These are phyloP conservation scores for Tricholaema leucomelas DNA, from an alignment of 2,113 vertebrate species.

Conservation along the genomic window DNA sequence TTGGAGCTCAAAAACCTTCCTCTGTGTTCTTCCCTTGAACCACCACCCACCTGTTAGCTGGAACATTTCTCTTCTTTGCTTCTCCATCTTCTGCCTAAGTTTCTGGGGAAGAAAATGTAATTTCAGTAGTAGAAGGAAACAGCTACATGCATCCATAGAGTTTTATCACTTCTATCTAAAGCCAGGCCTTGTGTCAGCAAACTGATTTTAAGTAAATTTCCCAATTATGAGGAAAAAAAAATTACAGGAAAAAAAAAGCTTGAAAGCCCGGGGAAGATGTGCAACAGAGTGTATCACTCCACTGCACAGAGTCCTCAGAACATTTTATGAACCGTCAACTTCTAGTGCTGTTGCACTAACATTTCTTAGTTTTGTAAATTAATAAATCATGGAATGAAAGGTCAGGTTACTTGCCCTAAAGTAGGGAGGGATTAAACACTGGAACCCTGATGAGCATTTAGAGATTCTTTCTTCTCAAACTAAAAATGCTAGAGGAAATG, in stretches of 20 bases:
- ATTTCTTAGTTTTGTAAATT: not conserved
- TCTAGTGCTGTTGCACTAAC: not conserved
- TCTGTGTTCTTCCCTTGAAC: accelerated
- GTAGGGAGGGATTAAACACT: not conserved
- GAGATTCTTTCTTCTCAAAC: not conserved
- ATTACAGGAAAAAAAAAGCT: not conserved
- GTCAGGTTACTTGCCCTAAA: not conserved
- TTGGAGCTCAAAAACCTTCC: not conserved
- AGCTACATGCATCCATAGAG: not conserved
- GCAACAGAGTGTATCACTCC: not conserved
- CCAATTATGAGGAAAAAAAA: not conserved
- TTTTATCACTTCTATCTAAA: not conserved
- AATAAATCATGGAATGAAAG: not conserved
- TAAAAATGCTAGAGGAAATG: not conserved
- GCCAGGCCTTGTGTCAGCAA: not conserved
- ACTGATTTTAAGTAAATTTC: not conserved
- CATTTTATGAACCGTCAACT: not conserved
- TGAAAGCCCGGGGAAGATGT: not conserved
- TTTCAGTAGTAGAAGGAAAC: not conserved
- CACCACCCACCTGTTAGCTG: not conserved
- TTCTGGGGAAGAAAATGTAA: not conserved
- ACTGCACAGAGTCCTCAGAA: not conserved
- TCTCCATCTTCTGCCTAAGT: not conserved
- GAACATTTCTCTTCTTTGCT: not conserved
- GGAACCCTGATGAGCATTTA: not conserved